A percentile compares a stretch with the other conserved stretches of the same genome.
Conservation (phyloP, 1,140 invertebrate species). For the Galendromus occidentalis region DNA sequence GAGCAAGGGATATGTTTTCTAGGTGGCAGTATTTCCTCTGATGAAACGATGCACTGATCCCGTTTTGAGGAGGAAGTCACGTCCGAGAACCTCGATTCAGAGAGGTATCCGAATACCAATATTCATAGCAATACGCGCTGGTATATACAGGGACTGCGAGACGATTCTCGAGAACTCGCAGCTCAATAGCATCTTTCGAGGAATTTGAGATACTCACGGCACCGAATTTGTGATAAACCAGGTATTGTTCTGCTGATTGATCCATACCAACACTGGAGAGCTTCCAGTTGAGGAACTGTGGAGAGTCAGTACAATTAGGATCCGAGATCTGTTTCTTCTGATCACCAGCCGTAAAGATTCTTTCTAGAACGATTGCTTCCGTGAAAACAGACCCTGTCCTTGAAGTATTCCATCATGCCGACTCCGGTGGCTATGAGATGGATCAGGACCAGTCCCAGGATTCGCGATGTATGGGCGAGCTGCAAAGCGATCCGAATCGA, state of each 20-base stretch:
- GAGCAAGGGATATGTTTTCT: too few relatives aligned
- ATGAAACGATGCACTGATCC: too few relatives aligned
- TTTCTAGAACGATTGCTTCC: constrained; percentile 17
- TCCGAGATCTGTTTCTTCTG: too few relatives aligned
- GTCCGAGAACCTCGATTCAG: too few relatives aligned
- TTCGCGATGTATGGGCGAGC: constrained; percentile 48
- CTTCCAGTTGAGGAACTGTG: constrained; percentile 50
- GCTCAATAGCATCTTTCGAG: neutral
- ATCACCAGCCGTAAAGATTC: too few relatives aligned
- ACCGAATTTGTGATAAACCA: constrained; percentile 74
- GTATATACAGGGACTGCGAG: neutral
- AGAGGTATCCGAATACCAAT: too few relatives aligned
- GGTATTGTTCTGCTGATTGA: constrained; percentile 55
- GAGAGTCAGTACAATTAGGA: constrained; percentile 7
- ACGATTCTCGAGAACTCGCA: neutral
- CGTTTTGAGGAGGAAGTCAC: too few relatives aligned
- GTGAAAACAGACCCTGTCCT: constrained; percentile 42
- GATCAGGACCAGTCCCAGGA: constrained; percentile 56
- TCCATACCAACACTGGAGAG: constrained; percentile 37
- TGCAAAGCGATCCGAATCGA: constrained; percentile 10
- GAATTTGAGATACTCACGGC: constrained; percentile 42
- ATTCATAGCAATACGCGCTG: too few relatives aligned
- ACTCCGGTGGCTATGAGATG: constrained; percentile 71
- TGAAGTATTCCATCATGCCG: constrained; percentile 64
- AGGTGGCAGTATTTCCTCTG: too few relatives aligned